phyloP scores from a whole-genome alignment of 2,113 vertebrate genomes.

The Channa maculata region DNA sequence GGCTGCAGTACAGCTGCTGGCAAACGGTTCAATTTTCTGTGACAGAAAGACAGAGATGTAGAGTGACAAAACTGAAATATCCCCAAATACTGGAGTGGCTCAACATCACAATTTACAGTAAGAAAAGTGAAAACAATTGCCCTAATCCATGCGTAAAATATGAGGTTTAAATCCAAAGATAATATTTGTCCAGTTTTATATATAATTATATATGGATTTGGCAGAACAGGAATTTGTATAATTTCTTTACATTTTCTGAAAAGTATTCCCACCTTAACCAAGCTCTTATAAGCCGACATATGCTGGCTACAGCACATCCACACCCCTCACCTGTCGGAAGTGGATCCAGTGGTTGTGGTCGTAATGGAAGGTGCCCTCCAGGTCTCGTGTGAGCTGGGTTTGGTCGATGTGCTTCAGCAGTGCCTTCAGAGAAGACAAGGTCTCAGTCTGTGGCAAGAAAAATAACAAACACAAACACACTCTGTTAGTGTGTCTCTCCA shows the following conservation, averaged over 20 bases:
- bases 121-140: no score
- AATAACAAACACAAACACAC: background rate
- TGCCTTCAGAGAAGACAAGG: conserved; percentile 85
- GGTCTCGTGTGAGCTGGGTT: conserved; percentile 84
- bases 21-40: conserved; percentile 88
- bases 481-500: background rate
- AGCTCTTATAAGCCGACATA: background rate
- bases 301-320: background rate
- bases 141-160: no score
- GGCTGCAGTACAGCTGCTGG: conserved; percentile 81
- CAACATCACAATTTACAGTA: no score
- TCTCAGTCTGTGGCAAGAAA: conserved; percentile 80
- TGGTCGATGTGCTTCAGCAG: conserved; percentile 85
- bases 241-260: background rate
- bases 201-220: background rate
- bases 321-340: conserved; percentile 83
- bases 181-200: no score
- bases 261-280: background rate
- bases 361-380: conserved; percentile 85
- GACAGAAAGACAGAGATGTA: conserved; percentile 11
- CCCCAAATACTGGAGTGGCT: no score
- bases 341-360: conserved; percentile 86
- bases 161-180: no score
- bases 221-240: background rate
- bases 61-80: no score